These are phyloP conservation scores for Eumacrocentrus americanus DNA, from an alignment of 2,888 invertebrate species.

Conservation along the genomic window DNA sequence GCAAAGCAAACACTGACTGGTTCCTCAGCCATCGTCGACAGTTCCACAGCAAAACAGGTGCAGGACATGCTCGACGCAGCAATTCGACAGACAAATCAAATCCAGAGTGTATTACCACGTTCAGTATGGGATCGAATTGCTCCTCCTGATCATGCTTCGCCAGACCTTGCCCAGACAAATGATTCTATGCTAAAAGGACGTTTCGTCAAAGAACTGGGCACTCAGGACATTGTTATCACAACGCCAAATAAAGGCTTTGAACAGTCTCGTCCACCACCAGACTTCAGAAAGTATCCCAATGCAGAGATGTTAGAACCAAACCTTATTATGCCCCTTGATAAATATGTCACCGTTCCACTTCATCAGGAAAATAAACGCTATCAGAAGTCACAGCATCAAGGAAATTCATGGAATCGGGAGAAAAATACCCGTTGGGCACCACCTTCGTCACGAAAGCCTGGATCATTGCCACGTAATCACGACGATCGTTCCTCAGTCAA, in stretches of 20 bases:
- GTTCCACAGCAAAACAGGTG: constrained; percentile 52
- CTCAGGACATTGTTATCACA: constrained; percentile 50
- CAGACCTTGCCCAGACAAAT: constrained; percentile 7
- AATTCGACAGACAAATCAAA: constrained; percentile 55
- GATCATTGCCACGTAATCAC: constrained; percentile 19
- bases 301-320: constrained; percentile 39
- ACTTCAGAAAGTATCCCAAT: constrained; percentile 13
- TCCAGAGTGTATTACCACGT: constrained; percentile 54
- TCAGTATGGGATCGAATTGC: constrained; percentile 60
- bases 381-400: constrained; percentile 31
- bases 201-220: constrained; percentile 47
- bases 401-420: constrained; percentile 35
- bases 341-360: constrained; percentile 18
- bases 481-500: background rate
- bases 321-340: constrained; percentile 33
- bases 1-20: constrained; percentile 52
- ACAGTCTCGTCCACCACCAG: constrained; percentile 21
- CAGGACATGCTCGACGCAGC: constrained; percentile 55
- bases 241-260: constrained; percentile 45
- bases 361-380: constrained; percentile 26
- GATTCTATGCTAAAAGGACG: constrained; percentile 42
- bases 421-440: constrained; percentile 9
- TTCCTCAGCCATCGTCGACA: constrained; percentile 45
- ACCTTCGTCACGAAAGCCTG: constrained; percentile 29
- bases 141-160: constrained; percentile 42